These are phyloP conservation scores for Patella pellucida DNA, from an alignment of 2,888 invertebrate species.

Conservation along the genomic window DNA sequence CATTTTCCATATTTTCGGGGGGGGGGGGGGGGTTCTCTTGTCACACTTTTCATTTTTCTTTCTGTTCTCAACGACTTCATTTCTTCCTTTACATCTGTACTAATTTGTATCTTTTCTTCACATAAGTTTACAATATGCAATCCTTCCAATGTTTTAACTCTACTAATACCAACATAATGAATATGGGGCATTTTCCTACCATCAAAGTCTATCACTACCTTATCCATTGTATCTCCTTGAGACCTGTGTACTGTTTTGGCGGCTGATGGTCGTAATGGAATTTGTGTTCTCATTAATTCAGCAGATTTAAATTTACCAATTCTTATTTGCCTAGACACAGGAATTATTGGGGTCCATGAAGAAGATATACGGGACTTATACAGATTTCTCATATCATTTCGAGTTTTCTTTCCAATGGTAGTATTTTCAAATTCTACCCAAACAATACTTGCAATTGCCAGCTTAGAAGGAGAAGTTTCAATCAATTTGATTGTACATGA, in stretches of 20 bases:
- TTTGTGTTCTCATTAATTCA: constrained; percentile 25
- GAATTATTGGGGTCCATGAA: constrained; percentile 28
- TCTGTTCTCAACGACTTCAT: constrained; percentile 21
- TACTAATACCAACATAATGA: constrained; percentile 31
- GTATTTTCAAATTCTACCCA: constrained; percentile 24
- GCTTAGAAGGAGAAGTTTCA: not conserved
- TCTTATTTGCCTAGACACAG: constrained; percentile 18
- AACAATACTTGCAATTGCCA: constrained; percentile 25
- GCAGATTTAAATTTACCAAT: constrained; percentile 17
- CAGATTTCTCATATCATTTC: constrained; percentile 19
- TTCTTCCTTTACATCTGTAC: constrained; percentile 23
- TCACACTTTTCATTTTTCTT: not conserved
- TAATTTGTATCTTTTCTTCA: constrained; percentile 17
- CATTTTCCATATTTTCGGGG: not conserved
- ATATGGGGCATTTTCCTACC: constrained; percentile 19
- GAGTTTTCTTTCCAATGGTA: constrained; percentile 19
- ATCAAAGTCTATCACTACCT: constrained; percentile 23
- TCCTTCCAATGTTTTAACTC: constrained; percentile 18
- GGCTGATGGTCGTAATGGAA: constrained; percentile 28
- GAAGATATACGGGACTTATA: constrained; percentile 12
- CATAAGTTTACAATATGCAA: constrained; percentile 26
- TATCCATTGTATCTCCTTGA: constrained; percentile 29
- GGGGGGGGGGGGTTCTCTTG: no score
- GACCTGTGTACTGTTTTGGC: constrained; percentile 32
- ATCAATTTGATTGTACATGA: constrained; percentile 32